phyloP scores from a whole-genome alignment of 1,140 invertebrate genomes.

The Goniozus legneri region DNA sequence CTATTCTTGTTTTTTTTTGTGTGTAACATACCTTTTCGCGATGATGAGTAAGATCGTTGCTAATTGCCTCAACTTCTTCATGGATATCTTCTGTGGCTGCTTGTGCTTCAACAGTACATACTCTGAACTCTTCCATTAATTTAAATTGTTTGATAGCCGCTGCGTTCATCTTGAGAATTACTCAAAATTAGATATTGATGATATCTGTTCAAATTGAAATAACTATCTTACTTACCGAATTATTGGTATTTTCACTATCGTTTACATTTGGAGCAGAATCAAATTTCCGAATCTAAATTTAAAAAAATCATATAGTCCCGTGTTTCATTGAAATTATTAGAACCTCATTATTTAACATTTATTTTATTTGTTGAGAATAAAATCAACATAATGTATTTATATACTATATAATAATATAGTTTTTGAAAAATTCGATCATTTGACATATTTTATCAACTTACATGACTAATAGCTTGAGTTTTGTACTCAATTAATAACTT shows the following conservation, averaged over 20 bases:
- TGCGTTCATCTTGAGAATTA: background rate
- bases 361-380: too few species aligned
- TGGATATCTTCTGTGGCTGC: constrained; percentile 47
- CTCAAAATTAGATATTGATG: background rate
- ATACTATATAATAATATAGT: too few species aligned
- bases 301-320: too few species aligned
- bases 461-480: constrained; percentile 22
- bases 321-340: too few species aligned
- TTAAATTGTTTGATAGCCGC: constrained; percentile 31
- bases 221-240: background rate
- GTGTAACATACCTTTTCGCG: constrained; percentile 38
- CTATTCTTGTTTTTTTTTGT: constrained; percentile 7
- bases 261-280: too few species aligned
- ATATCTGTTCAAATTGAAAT: constrained; percentile 16
- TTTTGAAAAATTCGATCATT: too few species aligned
- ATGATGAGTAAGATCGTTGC: constrained; percentile 34
- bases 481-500: constrained; percentile 20
- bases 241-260: too few species aligned
- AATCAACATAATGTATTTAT: too few species aligned
- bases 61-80: constrained; percentile 40
- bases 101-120: constrained; percentile 49
- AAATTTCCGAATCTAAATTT: too few species aligned
- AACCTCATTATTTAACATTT: too few species aligned
- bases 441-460: constrained; percentile 18
- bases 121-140: constrained; percentile 47